Evolutionary conservation across 2,797 vertebrate species (phyloP).

Genomic region (Pygocentrus nattereri): DNA sequence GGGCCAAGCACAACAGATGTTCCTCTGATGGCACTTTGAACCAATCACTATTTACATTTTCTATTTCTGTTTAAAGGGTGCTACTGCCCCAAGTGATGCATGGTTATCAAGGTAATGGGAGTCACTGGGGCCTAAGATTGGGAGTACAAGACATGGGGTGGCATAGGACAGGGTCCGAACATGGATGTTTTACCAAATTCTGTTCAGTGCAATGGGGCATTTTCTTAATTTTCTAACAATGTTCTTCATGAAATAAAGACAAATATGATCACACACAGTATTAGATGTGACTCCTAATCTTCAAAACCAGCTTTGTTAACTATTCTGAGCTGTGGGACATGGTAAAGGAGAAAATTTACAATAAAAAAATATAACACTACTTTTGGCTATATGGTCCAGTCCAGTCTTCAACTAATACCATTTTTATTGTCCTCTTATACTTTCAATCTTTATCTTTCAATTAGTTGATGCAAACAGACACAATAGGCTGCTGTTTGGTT

Average conservation of each 20-base stretch:
- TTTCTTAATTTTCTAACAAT: conserved; percentile 80
- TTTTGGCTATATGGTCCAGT: background rate
- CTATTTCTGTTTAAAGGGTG: conserved; percentile 54
- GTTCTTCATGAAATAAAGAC: conserved; percentile 80
- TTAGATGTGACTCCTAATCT: conserved; percentile 53
- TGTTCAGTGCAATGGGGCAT: conserved; percentile 61
- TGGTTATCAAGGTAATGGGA: conserved; percentile 48
- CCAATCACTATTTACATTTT: conserved; percentile 73
- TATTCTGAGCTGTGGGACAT: background rate
- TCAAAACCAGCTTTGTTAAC: background rate
- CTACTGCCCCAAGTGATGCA: conserved; percentile 54
- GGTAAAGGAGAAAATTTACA: background rate
- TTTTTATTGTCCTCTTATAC: too few species aligned
- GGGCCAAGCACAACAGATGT: conserved; percentile 70
- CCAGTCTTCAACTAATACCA: too few species aligned
- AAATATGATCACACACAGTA: conserved; percentile 67
- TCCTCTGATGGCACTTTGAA: conserved; percentile 78
- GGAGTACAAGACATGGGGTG: conserved; percentile 24
- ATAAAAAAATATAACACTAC: conserved; percentile 3
- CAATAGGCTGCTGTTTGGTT: background rate
- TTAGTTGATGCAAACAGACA: background rate
- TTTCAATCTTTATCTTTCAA: too few species aligned
- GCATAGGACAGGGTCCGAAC: conserved; percentile 31
- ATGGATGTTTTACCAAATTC: conserved; percentile 40
- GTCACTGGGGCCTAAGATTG: conserved; percentile 30